These are phyloP conservation scores for Lepus oiostolus DNA, from an alignment of 2,797 vertebrate genomes.

Conservation along the genomic window DNA sequence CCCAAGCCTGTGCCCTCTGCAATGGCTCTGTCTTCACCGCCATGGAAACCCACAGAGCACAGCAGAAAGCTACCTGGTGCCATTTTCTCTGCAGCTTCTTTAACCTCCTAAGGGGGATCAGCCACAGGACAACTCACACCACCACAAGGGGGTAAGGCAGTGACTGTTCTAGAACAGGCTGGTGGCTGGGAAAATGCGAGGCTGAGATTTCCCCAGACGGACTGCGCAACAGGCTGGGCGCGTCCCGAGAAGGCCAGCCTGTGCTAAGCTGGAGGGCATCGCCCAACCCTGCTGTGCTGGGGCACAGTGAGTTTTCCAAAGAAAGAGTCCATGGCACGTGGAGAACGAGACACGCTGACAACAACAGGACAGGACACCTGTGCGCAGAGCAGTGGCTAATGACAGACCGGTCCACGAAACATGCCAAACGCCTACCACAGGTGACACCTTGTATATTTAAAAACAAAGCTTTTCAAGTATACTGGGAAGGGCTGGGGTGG, in stretches of 20 bases:
- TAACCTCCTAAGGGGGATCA: neutral
- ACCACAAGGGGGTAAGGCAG: constrained; percentile 28
- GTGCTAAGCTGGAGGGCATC: neutral
- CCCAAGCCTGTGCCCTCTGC: constrained; percentile 61
- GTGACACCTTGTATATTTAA: constrained; percentile 78
- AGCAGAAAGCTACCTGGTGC: constrained; percentile 71
- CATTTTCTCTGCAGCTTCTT: constrained; percentile 70
- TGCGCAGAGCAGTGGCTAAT: constrained; percentile 81
- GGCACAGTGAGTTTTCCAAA: constrained; percentile 82
- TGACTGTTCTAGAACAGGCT: constrained; percentile 75
- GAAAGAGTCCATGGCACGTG: constrained; percentile 76
- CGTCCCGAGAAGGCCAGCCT: constrained; percentile 77
- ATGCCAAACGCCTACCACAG: constrained; percentile 80
- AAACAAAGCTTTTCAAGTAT: constrained; percentile 68
- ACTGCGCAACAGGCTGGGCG: neutral
- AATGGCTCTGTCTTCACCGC: constrained; percentile 65
- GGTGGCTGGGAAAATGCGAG: constrained; percentile 82
- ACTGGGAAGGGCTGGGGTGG: constrained; percentile 30
- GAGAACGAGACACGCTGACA: neutral
- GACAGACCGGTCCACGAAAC: constrained; percentile 80
- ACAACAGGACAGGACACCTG: constrained; percentile 71
- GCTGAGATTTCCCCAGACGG: constrained; percentile 76
- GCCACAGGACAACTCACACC: neutral
- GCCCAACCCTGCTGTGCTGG: constrained; percentile 72
- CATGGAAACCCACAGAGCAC: constrained; percentile 70